Evolutionary conservation across 2,888 invertebrate species (phyloP).

Genomic region (Drosophila histrio): DNA sequence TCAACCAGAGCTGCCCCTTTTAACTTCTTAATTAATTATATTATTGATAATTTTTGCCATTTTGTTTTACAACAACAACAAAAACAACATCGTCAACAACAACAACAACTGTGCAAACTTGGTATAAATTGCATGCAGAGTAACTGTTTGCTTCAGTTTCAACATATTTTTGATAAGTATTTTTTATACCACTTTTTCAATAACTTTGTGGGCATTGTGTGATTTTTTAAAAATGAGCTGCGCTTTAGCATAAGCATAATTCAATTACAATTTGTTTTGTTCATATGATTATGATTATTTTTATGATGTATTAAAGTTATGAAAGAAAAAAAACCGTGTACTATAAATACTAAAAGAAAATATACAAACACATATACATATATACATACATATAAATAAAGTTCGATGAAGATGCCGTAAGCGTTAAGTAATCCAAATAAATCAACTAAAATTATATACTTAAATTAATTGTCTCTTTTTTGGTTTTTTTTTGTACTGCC

Average conservation of each 20-base stretch:
- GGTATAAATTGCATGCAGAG: slow-evolving; percentile 61
- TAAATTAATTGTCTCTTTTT: slow-evolving; percentile 39
- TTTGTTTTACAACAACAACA: slow-evolving; percentile 39
- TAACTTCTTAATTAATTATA: slow-evolving; percentile 22
- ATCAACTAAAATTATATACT: slow-evolving; percentile 54
- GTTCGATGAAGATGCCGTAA: slow-evolving; percentile 69
- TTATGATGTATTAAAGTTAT: slow-evolving; percentile 78
- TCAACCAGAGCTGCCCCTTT: slow-evolving; percentile 28
- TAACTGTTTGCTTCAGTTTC: slow-evolving; percentile 47
- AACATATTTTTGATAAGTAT: slow-evolving; percentile 74
- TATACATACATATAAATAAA: slow-evolving; percentile 28
- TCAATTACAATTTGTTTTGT: slow-evolving; percentile 75
- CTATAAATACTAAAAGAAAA: slow-evolving; percentile 59
- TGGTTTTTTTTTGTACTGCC: slow-evolving; percentile 9
- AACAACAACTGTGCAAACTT: slow-evolving; percentile 36
- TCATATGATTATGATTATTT: slow-evolving; percentile 75
- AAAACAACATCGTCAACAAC: no score
- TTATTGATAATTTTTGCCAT: slow-evolving; percentile 58
- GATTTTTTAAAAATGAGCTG: slow-evolving; percentile 70
- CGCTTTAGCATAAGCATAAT: slow-evolving; percentile 56
- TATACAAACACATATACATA: slow-evolving; percentile 41
- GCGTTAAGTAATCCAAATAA: slow-evolving; percentile 73
- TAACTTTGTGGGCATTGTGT: slow-evolving; percentile 64
- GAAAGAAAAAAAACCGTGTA: slow-evolving; percentile 62
- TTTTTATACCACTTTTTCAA: slow-evolving; percentile 59